Evolutionary conservation across 1,140 invertebrate species (phyloP).

Genomic region (Pogonus chalceus): DNA sequence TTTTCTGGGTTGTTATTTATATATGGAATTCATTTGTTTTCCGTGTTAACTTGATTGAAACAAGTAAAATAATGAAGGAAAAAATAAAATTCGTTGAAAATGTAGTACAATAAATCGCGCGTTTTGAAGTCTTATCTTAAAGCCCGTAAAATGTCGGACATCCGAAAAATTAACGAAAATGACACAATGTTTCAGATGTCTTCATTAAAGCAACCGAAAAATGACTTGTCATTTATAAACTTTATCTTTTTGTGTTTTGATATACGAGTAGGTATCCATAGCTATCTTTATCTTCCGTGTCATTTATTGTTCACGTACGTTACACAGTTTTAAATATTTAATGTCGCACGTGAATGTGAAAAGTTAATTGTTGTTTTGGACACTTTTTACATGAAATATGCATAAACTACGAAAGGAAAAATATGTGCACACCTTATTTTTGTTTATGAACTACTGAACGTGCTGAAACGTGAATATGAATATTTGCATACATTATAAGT

Average conservation of each 20-base stretch:
- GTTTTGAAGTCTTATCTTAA: no score
- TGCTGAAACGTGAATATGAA: background rate
- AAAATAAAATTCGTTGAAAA: no score
- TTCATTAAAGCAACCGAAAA: background rate
- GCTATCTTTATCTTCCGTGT: background rate
- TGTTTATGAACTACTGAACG: background rate
- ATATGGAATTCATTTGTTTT: no score
- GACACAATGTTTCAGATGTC: background rate
- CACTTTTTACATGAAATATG: background rate
- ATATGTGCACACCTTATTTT: background rate
- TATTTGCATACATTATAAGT: conserved; percentile 5
- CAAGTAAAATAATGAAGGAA: no score
- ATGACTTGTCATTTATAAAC: background rate
- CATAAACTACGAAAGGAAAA: background rate
- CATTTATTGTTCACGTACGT: background rate
- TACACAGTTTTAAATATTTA: background rate
- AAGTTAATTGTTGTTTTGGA: background rate
- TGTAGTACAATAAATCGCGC: no score
- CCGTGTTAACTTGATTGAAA: no score
- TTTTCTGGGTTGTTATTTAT: no score
- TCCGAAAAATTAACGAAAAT: conserved; percentile 4
- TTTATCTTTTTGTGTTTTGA: conserved; percentile 1
- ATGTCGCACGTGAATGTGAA: background rate
- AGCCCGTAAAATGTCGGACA: no score
- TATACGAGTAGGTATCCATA: background rate